Evolutionary conservation across 2,797 vertebrate genomes (phyloP).

Genomic region (Etheostoma perlongum): DNA sequence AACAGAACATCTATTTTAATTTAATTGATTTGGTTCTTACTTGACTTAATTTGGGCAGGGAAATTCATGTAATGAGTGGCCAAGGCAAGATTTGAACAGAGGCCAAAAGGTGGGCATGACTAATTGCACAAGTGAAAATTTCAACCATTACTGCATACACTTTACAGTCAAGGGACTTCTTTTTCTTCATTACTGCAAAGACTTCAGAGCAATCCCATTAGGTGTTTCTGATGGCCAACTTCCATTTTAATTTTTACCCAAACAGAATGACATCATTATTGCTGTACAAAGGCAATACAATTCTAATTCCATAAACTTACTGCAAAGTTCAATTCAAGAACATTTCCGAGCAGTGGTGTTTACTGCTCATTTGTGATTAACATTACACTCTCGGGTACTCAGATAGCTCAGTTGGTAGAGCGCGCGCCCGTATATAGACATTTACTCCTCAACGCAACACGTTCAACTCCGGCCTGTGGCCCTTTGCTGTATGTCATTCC

Average conservation of each 20-base stretch:
- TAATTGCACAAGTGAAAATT: slow-evolving; percentile 53
- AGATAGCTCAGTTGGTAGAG: no score
- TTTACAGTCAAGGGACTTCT: slow-evolving; percentile 50
- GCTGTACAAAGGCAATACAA: slow-evolving; percentile 30
- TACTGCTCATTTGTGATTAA: slow-evolving; percentile 10
- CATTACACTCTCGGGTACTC: no score
- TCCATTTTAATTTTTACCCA: slow-evolving; percentile 55
- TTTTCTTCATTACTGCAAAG: slow-evolving; percentile 59
- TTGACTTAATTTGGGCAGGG: slow-evolving; percentile 55
- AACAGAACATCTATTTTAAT: slow-evolving; percentile 62
- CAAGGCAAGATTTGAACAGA: slow-evolving; percentile 37
- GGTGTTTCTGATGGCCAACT: slow-evolving; percentile 41
- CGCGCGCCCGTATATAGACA: no score
- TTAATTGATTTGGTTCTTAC: slow-evolving; percentile 54
- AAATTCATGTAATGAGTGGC: slow-evolving; percentile 52
- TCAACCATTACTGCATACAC: slow-evolving; percentile 48
- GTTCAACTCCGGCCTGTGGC: no score
- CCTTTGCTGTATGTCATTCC: no score
- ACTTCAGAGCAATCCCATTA: slow-evolving; percentile 37
- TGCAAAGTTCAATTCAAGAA: slow-evolving; percentile 13
- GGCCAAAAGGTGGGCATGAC: slow-evolving; percentile 64
- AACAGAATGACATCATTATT: slow-evolving; percentile 42
- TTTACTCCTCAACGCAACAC: no score
- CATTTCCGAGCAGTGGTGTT: slow-evolving; percentile 12
- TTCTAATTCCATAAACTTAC: slow-evolving; percentile 40